A percentile compares a stretch with the other conserved stretches of the same genome.
phyloP scores from a whole-genome alignment of 2,113 vertebrate genomes.

The Chunga burmeisteri region DNA sequence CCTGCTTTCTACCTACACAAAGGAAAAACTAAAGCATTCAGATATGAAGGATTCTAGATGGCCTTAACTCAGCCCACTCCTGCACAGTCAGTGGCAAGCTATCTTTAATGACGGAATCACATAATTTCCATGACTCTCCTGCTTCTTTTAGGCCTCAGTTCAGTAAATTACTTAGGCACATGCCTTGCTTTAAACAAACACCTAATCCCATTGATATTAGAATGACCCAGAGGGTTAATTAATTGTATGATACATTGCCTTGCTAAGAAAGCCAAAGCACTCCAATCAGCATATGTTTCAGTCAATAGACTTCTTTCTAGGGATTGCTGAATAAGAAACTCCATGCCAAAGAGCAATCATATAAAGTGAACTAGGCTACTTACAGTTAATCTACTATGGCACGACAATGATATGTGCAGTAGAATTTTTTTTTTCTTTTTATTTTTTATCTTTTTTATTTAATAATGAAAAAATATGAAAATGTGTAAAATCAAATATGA shows the following conservation, averaged over 20 bases:
- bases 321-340: background rate
- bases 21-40: background rate
- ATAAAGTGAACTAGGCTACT: background rate
- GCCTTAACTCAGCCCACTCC: background rate
- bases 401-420: background rate
- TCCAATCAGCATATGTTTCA: background rate
- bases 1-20: background rate
- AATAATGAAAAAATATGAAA: background rate
- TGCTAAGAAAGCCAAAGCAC: background rate
- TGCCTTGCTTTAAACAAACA: background rate
- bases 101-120: background rate
- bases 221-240: background rate
- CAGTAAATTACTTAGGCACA: background rate
- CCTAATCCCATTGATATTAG: background rate
- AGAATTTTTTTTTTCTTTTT: no score
- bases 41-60: background rate
- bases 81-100: fast-evolving
- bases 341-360: background rate
- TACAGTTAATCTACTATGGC: background rate
- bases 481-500: fast-evolving
- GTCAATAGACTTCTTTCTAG: background rate
- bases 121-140: background rate
- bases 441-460: background rate
- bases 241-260: background rate
- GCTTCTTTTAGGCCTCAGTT: background rate